These are phyloP conservation scores for Orchestia grillus DNA, from an alignment of 1,140 invertebrate species.

Conservation along the genomic window DNA sequence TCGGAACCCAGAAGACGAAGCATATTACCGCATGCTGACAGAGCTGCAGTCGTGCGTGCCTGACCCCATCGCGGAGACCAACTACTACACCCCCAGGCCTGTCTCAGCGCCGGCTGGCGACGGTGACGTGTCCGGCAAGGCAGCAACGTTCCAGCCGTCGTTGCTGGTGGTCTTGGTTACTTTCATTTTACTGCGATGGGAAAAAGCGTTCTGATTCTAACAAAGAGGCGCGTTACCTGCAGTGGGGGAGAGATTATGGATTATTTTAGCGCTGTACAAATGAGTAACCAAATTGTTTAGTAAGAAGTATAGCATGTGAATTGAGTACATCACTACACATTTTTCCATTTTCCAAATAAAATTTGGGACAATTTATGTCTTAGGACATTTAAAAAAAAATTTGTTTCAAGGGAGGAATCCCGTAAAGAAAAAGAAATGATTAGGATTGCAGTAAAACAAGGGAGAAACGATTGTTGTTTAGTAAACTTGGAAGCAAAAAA, in stretches of 20 bases:
- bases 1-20: slow-evolving; percentile 57
- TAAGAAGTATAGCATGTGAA: neutral
- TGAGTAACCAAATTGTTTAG: neutral
- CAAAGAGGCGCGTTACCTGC: neutral
- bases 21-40: slow-evolving; percentile 54
- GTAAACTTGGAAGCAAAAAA: neutral
- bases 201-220: neutral
- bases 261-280: neutral
- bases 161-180: neutral
- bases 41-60: slow-evolving; percentile 56
- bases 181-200: neutral
- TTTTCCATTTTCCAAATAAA: neutral
- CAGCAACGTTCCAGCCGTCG: neutral
- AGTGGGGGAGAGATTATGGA: neutral
- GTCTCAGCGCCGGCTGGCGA: neutral
- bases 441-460: neutral
- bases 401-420: neutral
- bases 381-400: no score
- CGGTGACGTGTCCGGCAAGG: neutral
- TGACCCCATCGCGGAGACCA: neutral
- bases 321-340: neutral
- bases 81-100: slow-evolving; percentile 3
- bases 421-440: neutral
- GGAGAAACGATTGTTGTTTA: neutral
- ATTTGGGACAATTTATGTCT: neutral